Evolutionary conservation across 92 coral and sea anemone genomes (phyloP), one percentile per base, ranked within the genome.

Genomic region (Palythoa grandiflora): DNA sequence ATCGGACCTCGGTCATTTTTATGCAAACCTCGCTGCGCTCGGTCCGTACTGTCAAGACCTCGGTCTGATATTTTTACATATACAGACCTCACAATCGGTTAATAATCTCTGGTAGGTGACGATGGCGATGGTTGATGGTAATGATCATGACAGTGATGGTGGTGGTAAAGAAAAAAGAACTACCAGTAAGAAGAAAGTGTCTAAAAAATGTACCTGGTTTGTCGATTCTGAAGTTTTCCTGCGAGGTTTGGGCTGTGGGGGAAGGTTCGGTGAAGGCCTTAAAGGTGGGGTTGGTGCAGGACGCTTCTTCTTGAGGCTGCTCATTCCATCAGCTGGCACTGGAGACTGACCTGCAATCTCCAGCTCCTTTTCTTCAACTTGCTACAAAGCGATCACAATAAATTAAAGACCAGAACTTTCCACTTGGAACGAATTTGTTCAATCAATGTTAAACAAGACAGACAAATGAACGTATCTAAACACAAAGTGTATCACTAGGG

Each of bases 231-330:
- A 59, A 10, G 68, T 44, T 65, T 61, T 80, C 20, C 74, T 21
- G 47, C 85, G 68, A 9, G 85, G 85, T 80, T 80, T 80, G 55
- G 85, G 85, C 73, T 80, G 73, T 15, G 85, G 85, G 28, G 74
- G 57, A 21, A 19, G 85, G 73, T 7, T 44, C 14, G 15, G 85
- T 39, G 85, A 37, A 1, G 83, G 54, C 39, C 63, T 54, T 28
- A 17, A 19, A 40, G 88, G 87, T 40, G 85, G 78, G 16, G 53
- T 61, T 20, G 89, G 92, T 6, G 92, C 85, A 1, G 61, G 81
- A 10, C 89, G 83, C 83, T 78, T 89, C 51, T 70, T 84, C 50
- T 77, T 88, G 51, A 87, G 83, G 39, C 66, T 68, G 1, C 86
- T 83, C 68, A 68, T n/a, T 53, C 21, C 71, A 38, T 52, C 39